A percentile compares a stretch with the other conserved stretches of the same genome.
Conservation (phyloP, 2,888 invertebrate genomes). For the Drosophila vallismaia region DNA sequence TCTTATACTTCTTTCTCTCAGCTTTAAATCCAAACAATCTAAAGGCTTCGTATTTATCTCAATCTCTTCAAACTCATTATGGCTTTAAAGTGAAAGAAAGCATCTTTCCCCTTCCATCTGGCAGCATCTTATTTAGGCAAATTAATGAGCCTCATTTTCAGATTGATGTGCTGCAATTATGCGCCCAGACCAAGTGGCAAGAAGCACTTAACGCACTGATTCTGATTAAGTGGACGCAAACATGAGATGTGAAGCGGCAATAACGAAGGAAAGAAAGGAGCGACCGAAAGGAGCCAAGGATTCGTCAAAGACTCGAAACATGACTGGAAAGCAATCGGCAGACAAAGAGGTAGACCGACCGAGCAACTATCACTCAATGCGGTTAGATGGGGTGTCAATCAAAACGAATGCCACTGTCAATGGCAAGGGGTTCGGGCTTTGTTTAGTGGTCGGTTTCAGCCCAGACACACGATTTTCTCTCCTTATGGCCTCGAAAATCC, state of each 20-base stretch:
- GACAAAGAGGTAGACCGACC: slow-evolving; percentile 6
- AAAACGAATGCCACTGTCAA: slow-evolving; percentile 59
- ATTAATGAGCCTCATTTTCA: slow-evolving; percentile 76
- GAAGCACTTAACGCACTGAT: slow-evolving; percentile 75
- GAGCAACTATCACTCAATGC: slow-evolving; percentile 53
- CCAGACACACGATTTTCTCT: slow-evolving; percentile 11
- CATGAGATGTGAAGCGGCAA: slow-evolving; percentile 22
- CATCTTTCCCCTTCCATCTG: background rate
- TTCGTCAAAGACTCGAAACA: slow-evolving; percentile 31
- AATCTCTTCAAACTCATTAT: slow-evolving; percentile 47
- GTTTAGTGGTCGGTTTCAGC: slow-evolving; percentile 39
- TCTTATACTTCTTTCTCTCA: background rate
- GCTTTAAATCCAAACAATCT: background rate
- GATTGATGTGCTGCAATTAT: slow-evolving; percentile 79
- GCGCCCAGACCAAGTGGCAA: slow-evolving; percentile 51
- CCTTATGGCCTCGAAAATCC: slow-evolving; percentile 28
- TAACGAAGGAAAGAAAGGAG: background rate
- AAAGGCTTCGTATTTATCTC: background rate
- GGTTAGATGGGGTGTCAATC: slow-evolving; percentile 74
- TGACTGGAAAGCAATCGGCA: slow-evolving; percentile 57
- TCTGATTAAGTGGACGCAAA: slow-evolving; percentile 70
- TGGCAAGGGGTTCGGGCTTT: slow-evolving; percentile 37
- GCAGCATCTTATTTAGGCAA: slow-evolving; percentile 50
- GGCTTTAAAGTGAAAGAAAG: slow-evolving; percentile 57
- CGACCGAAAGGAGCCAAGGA: background rate